These are phyloP conservation scores for Gastrophryne carolinensis DNA, from an alignment of 2,797 vertebrate species.

Conservation along the genomic window DNA sequence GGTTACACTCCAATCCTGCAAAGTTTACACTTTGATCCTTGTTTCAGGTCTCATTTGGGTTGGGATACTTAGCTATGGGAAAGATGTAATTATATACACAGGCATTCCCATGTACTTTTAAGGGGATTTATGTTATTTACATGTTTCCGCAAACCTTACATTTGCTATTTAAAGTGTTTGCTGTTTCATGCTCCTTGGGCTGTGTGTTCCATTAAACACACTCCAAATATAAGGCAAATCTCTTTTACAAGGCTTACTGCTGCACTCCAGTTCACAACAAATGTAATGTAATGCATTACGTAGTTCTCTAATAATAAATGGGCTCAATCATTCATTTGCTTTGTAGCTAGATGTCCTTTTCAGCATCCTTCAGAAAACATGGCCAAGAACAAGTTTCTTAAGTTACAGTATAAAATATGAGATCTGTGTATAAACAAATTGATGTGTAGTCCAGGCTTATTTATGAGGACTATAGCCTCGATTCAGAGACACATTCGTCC, in stretches of 20 bases:
- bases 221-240: too few relatives aligned
- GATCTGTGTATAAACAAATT: too few relatives aligned
- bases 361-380: too few relatives aligned
- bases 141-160: neutral
- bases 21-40: neutral
- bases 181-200: neutral
- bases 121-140: neutral
- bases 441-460: too few relatives aligned
- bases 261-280: neutral
- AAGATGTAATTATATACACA: slow-evolving; percentile 21
- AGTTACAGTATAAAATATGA: too few relatives aligned
- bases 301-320: neutral
- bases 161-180: slow-evolving; percentile 2
- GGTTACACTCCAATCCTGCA: neutral
- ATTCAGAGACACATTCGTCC: too few relatives aligned
- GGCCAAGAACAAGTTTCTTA: too few relatives aligned
- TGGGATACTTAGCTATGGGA: neutral
- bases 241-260: neutral
- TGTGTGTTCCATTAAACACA: too few relatives aligned
- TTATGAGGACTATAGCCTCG: too few relatives aligned
- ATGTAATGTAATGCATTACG: neutral
- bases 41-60: neutral
- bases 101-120: slow-evolving; percentile 11
- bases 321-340: neutral
- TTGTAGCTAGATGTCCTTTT: too few relatives aligned